Evolutionary conservation across 1,140 invertebrate species (phyloP).

Genomic region (Eciton burchellii): DNA sequence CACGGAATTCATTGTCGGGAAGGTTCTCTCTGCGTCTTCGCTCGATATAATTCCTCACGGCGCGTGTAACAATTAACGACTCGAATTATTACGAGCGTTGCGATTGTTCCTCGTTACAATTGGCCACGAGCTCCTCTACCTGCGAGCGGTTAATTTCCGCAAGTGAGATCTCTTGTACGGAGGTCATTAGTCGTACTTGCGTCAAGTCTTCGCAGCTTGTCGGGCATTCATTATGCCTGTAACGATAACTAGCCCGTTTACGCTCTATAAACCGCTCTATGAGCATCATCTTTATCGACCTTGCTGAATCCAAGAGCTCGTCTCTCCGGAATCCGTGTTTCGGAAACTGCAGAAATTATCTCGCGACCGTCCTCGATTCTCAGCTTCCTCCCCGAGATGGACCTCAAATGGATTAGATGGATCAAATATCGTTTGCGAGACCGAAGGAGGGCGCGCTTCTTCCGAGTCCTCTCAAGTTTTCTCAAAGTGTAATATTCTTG

Average conservation of each 20-base stretch:
- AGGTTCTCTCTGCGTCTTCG: constrained; percentile 12
- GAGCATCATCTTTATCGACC: neutral
- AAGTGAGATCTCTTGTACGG: constrained; percentile 50
- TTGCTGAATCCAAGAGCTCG: constrained; percentile 2
- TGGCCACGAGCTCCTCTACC: constrained; percentile 45
- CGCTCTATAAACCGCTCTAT: neutral
- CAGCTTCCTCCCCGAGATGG: too few relatives aligned
- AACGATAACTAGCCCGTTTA: constrained; percentile 42
- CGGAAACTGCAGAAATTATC: neutral
- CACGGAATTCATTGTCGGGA: constrained; percentile 5
- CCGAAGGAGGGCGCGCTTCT: too few relatives aligned
- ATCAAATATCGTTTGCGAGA: too few relatives aligned
- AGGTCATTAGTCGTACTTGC: constrained; percentile 50
- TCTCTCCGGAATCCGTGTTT: neutral
- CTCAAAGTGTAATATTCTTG: too few relatives aligned
- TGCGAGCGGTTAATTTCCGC: constrained; percentile 56
- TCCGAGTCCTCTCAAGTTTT: too few relatives aligned
- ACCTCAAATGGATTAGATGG: neutral
- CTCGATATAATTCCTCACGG: neutral
- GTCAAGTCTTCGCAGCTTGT: constrained; percentile 46
- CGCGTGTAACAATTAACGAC: constrained; percentile 20
- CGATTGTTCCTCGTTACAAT: constrained; percentile 58
- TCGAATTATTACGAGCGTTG: constrained; percentile 53
- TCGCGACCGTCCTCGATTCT: too few relatives aligned
- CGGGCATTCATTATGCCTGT: constrained; percentile 41